Percentiles rank a stretch among this genome's conserved stretches.
These are phyloP conservation scores for Eublepharis macularius DNA, from an alignment of 2,113 vertebrate species.

Conservation along the genomic window DNA sequence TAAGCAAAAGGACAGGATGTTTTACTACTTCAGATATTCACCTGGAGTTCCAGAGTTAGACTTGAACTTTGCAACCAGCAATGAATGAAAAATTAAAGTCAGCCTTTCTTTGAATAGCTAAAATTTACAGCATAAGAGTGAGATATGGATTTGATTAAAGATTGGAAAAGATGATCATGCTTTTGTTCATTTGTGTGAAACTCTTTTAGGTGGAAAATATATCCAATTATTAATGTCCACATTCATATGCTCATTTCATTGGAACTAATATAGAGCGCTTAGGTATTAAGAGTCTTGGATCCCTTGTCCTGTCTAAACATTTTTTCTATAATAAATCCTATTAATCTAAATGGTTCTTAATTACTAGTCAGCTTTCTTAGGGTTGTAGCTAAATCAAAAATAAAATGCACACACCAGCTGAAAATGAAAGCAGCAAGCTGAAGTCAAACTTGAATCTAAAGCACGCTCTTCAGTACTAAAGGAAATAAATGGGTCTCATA, in stretches of 20 bases:
- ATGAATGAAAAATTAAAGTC: no score
- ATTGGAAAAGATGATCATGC: no score
- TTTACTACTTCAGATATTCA: no score
- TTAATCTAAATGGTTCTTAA: neutral
- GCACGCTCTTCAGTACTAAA: neutral
- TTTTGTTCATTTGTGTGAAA: no score
- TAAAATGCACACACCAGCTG: neutral
- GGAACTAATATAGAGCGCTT: no score
- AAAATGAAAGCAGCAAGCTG: neutral
- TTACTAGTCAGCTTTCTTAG: neutral
- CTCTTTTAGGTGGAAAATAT: neutral
- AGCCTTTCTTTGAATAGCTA: no score
- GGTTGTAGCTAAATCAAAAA: neutral
- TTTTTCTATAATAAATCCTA: neutral
- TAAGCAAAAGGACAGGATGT: neutral
- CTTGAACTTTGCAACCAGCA: no score
- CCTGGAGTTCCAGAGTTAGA: no score
- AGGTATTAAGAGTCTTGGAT: no score
- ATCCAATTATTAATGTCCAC: neutral
- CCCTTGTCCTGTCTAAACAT: no score
- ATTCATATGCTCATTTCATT: neutral
- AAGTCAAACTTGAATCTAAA: slow-evolving; percentile 2
- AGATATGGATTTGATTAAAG: no score
- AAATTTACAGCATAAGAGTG: no score
- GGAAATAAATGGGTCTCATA: neutral